Evolutionary conservation across 2,797 vertebrate species (phyloP).

Genomic region (Acanthurus lineatus): DNA sequence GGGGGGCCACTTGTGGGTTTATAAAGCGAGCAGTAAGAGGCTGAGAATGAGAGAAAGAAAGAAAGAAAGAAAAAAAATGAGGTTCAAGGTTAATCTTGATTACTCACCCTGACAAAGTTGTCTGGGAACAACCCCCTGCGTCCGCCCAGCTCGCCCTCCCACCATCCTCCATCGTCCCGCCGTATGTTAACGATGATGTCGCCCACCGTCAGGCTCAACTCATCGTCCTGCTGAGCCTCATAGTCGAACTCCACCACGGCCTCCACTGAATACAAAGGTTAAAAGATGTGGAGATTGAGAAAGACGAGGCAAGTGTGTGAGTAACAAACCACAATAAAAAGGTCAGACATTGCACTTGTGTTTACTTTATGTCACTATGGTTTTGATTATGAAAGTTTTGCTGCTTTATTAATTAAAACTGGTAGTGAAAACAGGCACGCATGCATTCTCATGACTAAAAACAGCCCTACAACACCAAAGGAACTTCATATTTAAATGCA

Average conservation of each 20-base stretch:
- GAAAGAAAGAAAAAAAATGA: background rate
- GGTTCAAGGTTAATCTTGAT: background rate
- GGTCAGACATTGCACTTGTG: background rate
- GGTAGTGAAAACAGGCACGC: slow-evolving; percentile 12
- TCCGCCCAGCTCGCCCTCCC: slow-evolving; percentile 98
- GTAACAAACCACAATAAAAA: background rate
- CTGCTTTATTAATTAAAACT: background rate
- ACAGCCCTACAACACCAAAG: background rate
- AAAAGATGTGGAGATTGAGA: background rate
- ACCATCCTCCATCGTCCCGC: slow-evolving; percentile 98
- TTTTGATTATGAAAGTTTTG: no score
- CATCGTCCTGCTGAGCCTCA: slow-evolving; percentile 98
- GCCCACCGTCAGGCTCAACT: slow-evolving; percentile 97
- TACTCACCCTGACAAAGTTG: slow-evolving; percentile 99
- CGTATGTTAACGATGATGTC: slow-evolving; percentile 98
- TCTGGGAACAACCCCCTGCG: slow-evolving; percentile 98
- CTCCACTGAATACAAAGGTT: slow-evolving; percentile 87
- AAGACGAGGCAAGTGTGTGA: background rate
- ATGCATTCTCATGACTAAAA: no score
- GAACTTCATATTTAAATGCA: no score
- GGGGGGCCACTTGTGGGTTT: slow-evolving; percentile 2
- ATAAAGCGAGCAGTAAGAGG: background rate
- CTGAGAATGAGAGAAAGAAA: background rate
- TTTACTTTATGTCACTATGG: no score
- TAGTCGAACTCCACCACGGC: slow-evolving; percentile 99